Percentiles rank a stretch among this genome's conserved stretches.
phyloP scores from a whole-genome alignment of 2,113 vertebrate genomes.

The Amblyopsis rosae region DNA sequence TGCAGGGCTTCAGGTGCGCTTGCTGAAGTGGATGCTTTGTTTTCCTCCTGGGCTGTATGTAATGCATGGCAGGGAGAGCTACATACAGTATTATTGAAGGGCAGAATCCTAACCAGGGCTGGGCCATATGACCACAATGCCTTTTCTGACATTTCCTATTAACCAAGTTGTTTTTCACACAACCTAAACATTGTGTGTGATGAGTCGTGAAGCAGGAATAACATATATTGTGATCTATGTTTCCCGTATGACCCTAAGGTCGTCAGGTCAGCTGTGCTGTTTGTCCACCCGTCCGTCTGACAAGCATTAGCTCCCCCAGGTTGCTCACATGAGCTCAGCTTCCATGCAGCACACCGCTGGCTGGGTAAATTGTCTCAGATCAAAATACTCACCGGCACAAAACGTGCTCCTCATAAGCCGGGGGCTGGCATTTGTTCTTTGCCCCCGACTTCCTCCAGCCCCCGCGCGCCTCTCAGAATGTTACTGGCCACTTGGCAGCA shows the following conservation, averaged over 20 bases:
- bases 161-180: too few species aligned
- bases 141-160: background rate
- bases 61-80: slow-evolving; percentile 54
- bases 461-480: slow-evolving; percentile 37
- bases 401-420: slow-evolving; percentile 23
- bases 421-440: slow-evolving; percentile 47
- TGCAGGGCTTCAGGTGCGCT: slow-evolving; percentile 55
- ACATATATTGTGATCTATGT: too few species aligned
- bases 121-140: background rate
- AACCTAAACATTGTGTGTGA: too few species aligned
- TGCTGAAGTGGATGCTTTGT: slow-evolving; percentile 39
- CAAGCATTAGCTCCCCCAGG: slow-evolving; percentile 49
- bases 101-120: slow-evolving; percentile 29
- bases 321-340: slow-evolving; percentile 63
- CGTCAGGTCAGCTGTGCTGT: slow-evolving; percentile 35
- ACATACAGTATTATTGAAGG: slow-evolving; percentile 50
- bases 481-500: slow-evolving; percentile 35
- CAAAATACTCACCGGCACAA: slow-evolving; percentile 48
- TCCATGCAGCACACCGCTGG: slow-evolving; percentile 50
- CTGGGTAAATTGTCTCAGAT: slow-evolving; percentile 59
- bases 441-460: slow-evolving; percentile 57
- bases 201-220: too few species aligned
- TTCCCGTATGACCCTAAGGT: background rate
- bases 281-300: slow-evolving; percentile 32
- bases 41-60: slow-evolving; percentile 51